Conservation (phyloP, 2,797 vertebrate genomes). For the Sebastes ruberrimus region DNA sequence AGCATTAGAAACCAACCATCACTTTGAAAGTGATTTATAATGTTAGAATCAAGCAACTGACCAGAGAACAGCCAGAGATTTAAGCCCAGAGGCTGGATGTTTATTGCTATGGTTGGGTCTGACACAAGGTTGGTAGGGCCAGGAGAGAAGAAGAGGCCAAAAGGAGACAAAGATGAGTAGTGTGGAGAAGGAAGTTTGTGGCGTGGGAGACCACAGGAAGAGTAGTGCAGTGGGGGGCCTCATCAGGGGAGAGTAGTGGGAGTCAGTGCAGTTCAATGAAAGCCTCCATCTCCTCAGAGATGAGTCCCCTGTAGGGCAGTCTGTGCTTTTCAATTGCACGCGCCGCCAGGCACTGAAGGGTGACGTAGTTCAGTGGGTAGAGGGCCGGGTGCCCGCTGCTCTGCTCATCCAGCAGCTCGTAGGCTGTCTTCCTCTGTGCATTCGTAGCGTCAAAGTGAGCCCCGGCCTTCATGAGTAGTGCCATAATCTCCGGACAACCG, state of each 20-base stretch:
- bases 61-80: constrained; percentile 35
- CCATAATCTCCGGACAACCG: constrained; percentile 90
- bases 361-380: constrained; percentile 92
- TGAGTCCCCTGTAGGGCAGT: constrained; percentile 94
- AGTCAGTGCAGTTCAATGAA: constrained; percentile 95
- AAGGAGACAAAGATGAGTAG: constrained; percentile 7
- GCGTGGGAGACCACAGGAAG: not conserved
- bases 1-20: constrained; percentile 40
- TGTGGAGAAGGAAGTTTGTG: not conserved
- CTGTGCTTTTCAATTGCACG: constrained; percentile 92
- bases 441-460: constrained; percentile 95
- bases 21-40: constrained; percentile 27
- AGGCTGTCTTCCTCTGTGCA: constrained; percentile 90
- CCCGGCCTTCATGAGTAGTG: constrained; percentile 87
- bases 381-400: constrained; percentile 87
- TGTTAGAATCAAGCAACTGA: constrained; percentile 36
- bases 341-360: constrained; percentile 97
- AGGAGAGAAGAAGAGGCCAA: constrained; percentile 1
- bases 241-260: constrained; percentile 14
- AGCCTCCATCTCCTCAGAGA: constrained; percentile 95
- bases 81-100: constrained; percentile 34
- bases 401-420: constrained; percentile 92
- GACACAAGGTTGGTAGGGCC: constrained; percentile 38
- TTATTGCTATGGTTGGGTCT: constrained; percentile 78
- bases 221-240: not conserved